Evolutionary conservation across 2,113 vertebrate species (phyloP).

Genomic region (Ramphastos sulfuratus): DNA sequence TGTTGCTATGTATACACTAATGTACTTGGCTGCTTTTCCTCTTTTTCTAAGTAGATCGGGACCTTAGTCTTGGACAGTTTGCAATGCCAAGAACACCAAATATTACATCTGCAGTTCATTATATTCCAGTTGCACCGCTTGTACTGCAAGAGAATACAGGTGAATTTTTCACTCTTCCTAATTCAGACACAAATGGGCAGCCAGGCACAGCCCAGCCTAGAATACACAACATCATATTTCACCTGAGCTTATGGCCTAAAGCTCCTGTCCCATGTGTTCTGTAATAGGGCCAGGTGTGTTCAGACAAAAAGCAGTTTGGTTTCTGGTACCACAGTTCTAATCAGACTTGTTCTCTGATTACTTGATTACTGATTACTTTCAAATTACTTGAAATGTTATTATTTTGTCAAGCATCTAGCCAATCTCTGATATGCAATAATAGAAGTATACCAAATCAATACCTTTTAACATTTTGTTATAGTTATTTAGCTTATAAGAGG

Average conservation of each 20-base stretch:
- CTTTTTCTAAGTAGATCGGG: neutral
- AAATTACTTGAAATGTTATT: neutral
- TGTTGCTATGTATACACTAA: neutral
- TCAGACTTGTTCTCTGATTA: neutral
- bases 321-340: neutral
- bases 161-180: neutral
- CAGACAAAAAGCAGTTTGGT: neutral
- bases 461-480: neutral
- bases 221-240: neutral
- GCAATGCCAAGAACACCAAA: neutral
- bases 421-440: neutral
- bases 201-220: neutral
- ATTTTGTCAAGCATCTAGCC: neutral
- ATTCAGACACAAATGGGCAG: neutral
- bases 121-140: neutral
- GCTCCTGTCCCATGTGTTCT: neutral
- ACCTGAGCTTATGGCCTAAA: neutral
- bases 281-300: neutral
- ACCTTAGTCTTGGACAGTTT: neutral
- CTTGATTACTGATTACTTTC: too few relatives aligned
- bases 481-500: neutral
- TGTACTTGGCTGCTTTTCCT: neutral
- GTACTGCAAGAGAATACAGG: neutral
- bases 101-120: neutral
- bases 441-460: neutral